Evolutionary conservation across 2,888 invertebrate genomes (phyloP).

Genomic region (Ennomos fuscantarius): DNA sequence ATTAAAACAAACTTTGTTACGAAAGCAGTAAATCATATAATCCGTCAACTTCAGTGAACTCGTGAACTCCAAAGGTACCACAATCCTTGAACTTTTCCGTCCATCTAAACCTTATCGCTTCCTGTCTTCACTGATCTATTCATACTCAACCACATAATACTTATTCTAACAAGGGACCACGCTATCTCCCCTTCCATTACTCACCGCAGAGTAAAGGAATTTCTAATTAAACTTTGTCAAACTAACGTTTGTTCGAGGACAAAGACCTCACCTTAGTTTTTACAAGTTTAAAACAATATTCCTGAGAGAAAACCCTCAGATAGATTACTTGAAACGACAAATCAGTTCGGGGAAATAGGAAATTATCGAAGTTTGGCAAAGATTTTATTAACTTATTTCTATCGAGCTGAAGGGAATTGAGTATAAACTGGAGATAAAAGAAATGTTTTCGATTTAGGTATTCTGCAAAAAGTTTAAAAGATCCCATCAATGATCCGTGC

Average conservation of each 20-base stretch:
- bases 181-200: conserved; percentile 7
- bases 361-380: conserved; percentile 7
- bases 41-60: too few species aligned
- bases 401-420: background rate
- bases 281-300: conserved; percentile 16
- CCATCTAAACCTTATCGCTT: background rate
- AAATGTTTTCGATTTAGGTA: too few species aligned
- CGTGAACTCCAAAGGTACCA: too few species aligned
- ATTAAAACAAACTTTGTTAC: too few species aligned
- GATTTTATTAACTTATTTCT: conserved; percentile 2
- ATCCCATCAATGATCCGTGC: too few species aligned
- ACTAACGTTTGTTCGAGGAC: conserved; percentile 5
- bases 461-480: too few species aligned
- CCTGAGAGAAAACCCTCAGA: conserved; percentile 4
- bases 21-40: too few species aligned
- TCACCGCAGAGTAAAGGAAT: conserved; percentile 11
- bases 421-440: too few species aligned
- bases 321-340: conserved; percentile 7
- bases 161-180: conserved; percentile 6
- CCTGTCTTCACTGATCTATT: background rate
- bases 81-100: too few species aligned
- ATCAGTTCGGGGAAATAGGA: conserved; percentile 4
- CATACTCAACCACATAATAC: background rate
- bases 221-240: conserved; percentile 23
- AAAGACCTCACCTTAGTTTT: conserved; percentile 6